These are phyloP conservation scores for Lytechinus variegatus DNA, from an alignment of 35 echinoderm and acorn worm genomes.

Conservation along the genomic window DNA sequence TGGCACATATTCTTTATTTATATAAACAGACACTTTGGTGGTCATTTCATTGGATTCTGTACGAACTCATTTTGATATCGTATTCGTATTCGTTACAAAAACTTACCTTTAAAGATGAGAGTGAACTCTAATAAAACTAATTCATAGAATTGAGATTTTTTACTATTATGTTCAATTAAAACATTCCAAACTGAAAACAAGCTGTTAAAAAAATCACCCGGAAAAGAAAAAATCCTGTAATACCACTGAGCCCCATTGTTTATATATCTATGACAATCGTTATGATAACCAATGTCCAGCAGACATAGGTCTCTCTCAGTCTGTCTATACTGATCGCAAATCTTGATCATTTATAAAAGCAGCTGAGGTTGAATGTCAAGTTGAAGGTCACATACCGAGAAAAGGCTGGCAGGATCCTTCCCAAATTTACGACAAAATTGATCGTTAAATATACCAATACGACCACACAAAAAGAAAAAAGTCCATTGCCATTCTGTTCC, in stretches of 20 bases:
- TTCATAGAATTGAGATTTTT: too few species aligned
- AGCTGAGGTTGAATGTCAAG: background rate
- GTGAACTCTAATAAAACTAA: too few species aligned
- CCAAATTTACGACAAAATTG: background rate
- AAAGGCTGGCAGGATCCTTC: background rate
- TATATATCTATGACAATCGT: background rate
- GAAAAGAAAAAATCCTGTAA: background rate
- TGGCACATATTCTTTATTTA: too few species aligned
- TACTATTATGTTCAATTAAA: too few species aligned
- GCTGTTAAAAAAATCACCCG: too few species aligned
- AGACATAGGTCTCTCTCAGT: background rate
- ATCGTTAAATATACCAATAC: background rate
- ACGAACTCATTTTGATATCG: too few species aligned
- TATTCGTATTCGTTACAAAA: too few species aligned
- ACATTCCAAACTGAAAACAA: too few species aligned
- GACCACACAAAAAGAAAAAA: background rate
- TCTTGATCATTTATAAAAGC: background rate
- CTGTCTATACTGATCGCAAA: background rate
- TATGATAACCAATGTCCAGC: background rate
- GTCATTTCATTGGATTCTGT: too few species aligned
- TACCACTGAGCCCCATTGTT: background rate
- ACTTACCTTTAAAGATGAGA: too few species aligned
- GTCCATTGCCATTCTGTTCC: background rate
- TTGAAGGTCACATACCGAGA: background rate
- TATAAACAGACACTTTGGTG: too few species aligned